Conservation (phyloP, 2,113 vertebrate species). For the Pampusana beccarii region DNA sequence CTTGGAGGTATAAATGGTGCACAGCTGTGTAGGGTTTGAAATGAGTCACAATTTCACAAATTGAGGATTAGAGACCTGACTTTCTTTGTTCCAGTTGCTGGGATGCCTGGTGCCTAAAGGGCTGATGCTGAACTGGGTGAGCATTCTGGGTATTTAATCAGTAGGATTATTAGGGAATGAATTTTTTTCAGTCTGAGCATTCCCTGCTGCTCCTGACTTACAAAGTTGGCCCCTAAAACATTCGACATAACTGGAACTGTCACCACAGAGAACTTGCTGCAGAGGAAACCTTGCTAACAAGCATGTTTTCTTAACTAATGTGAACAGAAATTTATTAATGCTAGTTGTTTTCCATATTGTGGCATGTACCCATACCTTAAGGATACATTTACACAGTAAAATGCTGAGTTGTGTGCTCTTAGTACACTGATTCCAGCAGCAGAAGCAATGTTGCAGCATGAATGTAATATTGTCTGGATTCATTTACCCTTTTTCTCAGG, state of each 20-base stretch:
- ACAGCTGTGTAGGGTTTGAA: background rate
- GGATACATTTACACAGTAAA: background rate
- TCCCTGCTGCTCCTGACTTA: background rate
- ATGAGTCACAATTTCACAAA: conserved; percentile 17
- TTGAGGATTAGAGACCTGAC: background rate
- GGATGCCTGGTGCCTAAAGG: background rate
- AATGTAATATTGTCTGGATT: background rate
- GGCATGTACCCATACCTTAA: background rate
- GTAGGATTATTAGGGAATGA: background rate
- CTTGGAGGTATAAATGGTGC: background rate
- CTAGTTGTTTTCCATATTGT: background rate
- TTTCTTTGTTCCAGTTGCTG: conserved; percentile 25
- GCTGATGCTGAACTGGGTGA: background rate
- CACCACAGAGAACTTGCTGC: background rate
- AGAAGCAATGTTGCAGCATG: background rate
- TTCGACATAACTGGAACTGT: background rate
- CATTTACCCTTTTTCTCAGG: background rate
- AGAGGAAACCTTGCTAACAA: background rate
- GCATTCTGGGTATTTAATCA: background rate
- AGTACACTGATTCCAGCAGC: background rate
- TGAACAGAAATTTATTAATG: background rate
- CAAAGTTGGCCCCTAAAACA: background rate
- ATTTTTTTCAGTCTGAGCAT: background rate
- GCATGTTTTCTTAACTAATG: background rate
- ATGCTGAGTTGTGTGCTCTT: background rate